Evolutionary conservation across 2,888 invertebrate species (phyloP).

Genomic region (Beris morrisii): DNA sequence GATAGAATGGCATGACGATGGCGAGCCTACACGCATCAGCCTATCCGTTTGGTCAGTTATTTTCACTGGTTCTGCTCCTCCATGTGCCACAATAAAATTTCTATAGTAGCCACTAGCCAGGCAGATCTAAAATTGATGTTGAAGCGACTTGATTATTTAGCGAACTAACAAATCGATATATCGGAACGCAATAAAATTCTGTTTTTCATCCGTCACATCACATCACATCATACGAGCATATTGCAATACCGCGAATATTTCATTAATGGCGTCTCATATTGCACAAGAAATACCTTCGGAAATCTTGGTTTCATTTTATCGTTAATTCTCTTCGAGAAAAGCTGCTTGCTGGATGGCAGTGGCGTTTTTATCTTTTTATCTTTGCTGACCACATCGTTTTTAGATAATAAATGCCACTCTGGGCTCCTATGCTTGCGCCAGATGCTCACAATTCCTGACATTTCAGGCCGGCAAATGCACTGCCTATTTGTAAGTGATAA

Average conservation of each 20-base stretch:
- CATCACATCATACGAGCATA: slow-evolving; percentile 23
- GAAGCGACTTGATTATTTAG: slow-evolving; percentile 1
- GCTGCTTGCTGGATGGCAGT: background rate
- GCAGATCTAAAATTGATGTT: background rate
- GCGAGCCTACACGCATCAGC: slow-evolving; percentile 28
- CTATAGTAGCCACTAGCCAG: slow-evolving; percentile 21
- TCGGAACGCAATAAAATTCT: slow-evolving; percentile 31
- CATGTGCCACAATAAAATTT: slow-evolving; percentile 21
- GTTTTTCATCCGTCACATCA: slow-evolving; percentile 30
- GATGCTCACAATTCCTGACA: slow-evolving; percentile 22
- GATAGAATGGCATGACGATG: slow-evolving; percentile 3
- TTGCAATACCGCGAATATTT: slow-evolving; percentile 30
- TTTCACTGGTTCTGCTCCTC: background rate
- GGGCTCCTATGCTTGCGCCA: slow-evolving; percentile 7
- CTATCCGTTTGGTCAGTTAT: slow-evolving; percentile 16
- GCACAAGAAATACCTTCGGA: slow-evolving; percentile 30
- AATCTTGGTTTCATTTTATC: slow-evolving; percentile 29
- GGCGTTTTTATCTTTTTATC: slow-evolving; percentile 21
- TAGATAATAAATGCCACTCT: slow-evolving; percentile 23
- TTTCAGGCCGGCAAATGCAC: background rate
- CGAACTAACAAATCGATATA: slow-evolving; percentile 15
- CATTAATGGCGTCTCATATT: slow-evolving; percentile 32
- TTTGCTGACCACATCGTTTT: slow-evolving; percentile 7
- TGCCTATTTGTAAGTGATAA: slow-evolving; percentile 23
- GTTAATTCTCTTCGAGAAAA: slow-evolving; percentile 14